phyloP scores from a whole-genome alignment of 2,797 vertebrate genomes.

The Amblyraja radiata region DNA sequence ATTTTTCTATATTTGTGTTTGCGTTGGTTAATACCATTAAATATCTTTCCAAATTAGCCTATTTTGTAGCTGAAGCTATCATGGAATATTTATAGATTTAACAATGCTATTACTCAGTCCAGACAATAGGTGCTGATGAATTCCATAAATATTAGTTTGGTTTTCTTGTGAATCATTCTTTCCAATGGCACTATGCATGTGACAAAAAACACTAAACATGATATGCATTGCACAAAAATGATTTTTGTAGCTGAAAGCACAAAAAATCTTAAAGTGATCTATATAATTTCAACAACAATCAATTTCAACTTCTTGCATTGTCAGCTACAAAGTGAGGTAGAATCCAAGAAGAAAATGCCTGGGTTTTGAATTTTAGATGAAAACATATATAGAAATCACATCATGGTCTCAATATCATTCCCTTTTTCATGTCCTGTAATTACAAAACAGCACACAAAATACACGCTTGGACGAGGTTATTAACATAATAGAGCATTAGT shows the following conservation, averaged over 20 bases:
- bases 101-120: not conserved
- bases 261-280: not conserved
- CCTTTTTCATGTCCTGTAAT: not conserved
- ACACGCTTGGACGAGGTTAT: not conserved
- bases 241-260: not conserved
- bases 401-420: not conserved
- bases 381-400: not conserved
- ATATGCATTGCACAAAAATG: not conserved
- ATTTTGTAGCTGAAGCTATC: not conserved
- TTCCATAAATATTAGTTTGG: conserved; percentile 8
- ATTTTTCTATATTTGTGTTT: not conserved
- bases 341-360: not conserved
- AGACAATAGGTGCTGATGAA: not conserved
- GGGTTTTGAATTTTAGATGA: not conserved
- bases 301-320: not conserved
- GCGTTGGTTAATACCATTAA: not conserved
- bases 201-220: not conserved
- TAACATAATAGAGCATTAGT: not conserved
- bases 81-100: not conserved
- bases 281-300: not conserved
- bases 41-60: not conserved
- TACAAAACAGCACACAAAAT: not conserved
- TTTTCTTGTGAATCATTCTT: not conserved
- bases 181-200: not conserved
- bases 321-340: not conserved